A percentile compares a stretch with the other conserved stretches of the same genome.
phyloP scores from a whole-genome alignment of 2,797 vertebrate species.

The Mus caroli region DNA sequence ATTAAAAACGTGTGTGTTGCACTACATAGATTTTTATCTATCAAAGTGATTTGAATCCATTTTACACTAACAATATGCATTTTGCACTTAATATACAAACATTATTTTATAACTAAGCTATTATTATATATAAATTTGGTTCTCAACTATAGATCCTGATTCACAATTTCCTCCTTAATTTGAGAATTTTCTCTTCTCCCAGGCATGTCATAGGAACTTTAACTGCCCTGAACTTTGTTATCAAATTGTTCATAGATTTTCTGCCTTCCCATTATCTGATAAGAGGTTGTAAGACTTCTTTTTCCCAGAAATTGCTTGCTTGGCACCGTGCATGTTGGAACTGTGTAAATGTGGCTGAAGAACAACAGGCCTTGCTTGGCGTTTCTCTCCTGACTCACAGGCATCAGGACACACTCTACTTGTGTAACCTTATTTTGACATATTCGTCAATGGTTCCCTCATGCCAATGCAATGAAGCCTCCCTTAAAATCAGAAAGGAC shows the following conservation, averaged over 20 bases:
- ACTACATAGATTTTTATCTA: not conserved
- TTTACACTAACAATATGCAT: not conserved
- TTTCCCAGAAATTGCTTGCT: not conserved
- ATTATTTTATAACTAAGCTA: not conserved
- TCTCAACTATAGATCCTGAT: not conserved
- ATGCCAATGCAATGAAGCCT: not conserved
- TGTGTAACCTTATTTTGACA: not conserved
- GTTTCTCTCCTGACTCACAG: not conserved
- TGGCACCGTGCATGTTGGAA: not conserved
- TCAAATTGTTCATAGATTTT: not conserved
- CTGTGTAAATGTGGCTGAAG: not conserved
- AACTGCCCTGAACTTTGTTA: not conserved
- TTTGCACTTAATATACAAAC: not conserved
- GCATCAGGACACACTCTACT: not conserved
- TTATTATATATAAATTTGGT: not conserved
- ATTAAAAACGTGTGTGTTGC: not conserved
- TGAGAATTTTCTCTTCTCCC: not conserved
- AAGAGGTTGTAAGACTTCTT: not conserved
- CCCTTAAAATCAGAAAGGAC: not conserved
- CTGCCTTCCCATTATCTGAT: not conserved
- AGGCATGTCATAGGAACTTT: not conserved
- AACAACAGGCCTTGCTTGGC: not conserved
- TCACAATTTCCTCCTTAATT: not conserved
- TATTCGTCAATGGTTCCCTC: not conserved
- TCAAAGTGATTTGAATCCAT: slow-evolving; percentile 6